Conservation (phyloP, 2,888 invertebrate species). For the Metallyticus violacea region DNA sequence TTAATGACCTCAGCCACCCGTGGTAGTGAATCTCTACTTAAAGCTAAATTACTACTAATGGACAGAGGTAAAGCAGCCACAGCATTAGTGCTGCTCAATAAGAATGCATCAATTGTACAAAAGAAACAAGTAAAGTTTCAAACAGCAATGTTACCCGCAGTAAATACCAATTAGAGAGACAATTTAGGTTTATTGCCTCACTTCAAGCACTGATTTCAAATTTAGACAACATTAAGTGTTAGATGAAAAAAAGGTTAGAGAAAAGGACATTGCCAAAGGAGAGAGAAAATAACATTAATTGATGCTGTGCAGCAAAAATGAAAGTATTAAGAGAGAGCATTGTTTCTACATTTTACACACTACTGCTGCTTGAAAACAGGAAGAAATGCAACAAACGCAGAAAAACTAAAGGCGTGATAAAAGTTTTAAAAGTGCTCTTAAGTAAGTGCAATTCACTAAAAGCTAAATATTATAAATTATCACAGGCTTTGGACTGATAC, state of each 20-base stretch:
- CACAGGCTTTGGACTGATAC: background rate
- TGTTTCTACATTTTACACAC: background rate
- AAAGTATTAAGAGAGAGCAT: background rate
- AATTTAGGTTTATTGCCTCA: background rate
- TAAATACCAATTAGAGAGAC: background rate
- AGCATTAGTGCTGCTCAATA: no score
- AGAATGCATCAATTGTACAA: no score
- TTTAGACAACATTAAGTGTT: background rate
- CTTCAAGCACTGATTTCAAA: background rate
- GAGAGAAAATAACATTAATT: no score
- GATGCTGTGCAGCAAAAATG: background rate
- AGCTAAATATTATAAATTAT: background rate
- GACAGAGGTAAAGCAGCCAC: no score
- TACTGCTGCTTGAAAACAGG: background rate
- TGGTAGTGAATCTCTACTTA: no score
- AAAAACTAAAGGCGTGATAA: background rate
- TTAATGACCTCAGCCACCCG: no score
- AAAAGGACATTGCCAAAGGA: no score
- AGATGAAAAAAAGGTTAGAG: no score
- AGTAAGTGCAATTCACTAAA: background rate
- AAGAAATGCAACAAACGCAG: background rate
- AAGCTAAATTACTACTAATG: no score
- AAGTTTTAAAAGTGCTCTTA: background rate
- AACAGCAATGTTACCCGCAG: no score
- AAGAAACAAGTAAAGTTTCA: no score